Evolutionary conservation across 2,113 vertebrate species (phyloP).

Genomic region (Pitta sordida): DNA sequence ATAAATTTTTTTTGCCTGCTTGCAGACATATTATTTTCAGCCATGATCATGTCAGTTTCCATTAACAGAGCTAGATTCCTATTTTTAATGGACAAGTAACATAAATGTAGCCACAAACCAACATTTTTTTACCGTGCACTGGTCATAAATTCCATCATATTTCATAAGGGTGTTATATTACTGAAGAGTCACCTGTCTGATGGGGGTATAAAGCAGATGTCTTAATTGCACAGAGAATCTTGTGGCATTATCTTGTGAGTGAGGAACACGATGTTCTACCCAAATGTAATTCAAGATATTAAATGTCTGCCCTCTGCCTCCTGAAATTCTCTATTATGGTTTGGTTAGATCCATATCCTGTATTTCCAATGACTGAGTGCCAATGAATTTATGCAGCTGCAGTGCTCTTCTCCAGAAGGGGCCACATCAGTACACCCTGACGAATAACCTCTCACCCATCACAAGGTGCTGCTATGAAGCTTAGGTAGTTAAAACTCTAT

Average conservation of each 20-base stretch:
- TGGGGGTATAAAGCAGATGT: not conserved
- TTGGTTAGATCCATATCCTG: not conserved
- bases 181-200: constrained; percentile 9
- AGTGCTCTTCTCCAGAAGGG: not conserved
- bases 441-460: not conserved
- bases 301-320: not conserved
- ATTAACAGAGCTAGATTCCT: not conserved
- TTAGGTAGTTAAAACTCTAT: not conserved
- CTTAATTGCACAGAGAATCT: not conserved
- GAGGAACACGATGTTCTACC: not conserved
- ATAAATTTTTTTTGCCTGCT: constrained; percentile 34
- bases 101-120: not conserved
- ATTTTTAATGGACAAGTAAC: not conserved
- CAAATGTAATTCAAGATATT: not conserved
- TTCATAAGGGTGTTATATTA: not conserved
- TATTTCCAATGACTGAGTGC: not conserved
- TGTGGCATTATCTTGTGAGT: not conserved
- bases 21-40: not conserved
- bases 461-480: not conserved
- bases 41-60: not conserved
- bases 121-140: not conserved
- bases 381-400: not conserved
- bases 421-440: not conserved
- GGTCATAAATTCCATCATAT: not conserved
- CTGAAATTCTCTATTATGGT: not conserved